Base-by-base conservation (phyloP, 2,113 vertebrate genomes). In the Pleuronectes platessa region DNA sequence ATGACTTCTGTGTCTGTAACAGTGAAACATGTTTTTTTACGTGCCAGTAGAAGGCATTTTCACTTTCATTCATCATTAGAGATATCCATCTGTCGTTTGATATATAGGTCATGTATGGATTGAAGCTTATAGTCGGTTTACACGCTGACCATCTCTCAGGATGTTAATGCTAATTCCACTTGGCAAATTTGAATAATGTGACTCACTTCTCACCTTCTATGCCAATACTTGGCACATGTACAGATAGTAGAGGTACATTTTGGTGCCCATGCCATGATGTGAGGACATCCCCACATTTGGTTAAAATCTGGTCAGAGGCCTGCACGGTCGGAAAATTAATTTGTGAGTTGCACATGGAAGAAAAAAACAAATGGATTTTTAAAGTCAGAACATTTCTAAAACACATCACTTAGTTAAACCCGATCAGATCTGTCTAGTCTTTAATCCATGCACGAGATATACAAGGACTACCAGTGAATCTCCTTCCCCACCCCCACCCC, bases 91-190 rank as follows among this genome's bases (percentile, higher is more conserved):
- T 55, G 64, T 79, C 11, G 45, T 72, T 26, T 63, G 5, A 80
- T 51, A 87, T 83, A 27, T 81, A 42, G 82, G 76, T 87, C 82
- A 81, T 63, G 3, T 73, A 71, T 82, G 15, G 65, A 74, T 75
- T 62, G 61, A 49, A 70, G 51, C 6, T 68, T 81, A 63, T 51
- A 49, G 6, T 35, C 65, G 49, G 42, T 78, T 68, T 76, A 42
- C 14, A 31, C 71, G 67, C 27, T 49, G n/a, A 49, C 24, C 70
- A n/a, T 49, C 21, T 62, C 21, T 58, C 6, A 0, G 17, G 49
- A 79, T 66, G 73, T 85, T 78, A 61, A 51, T 63, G 18, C 21
- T 81, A 68, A 85, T 75, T 78, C 47, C 37, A 84, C 61, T 47
- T 0, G 67, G 5, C 35, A 45, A 26, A 11, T 61, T 66, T 71